These are phyloP conservation scores for Galeopterus variegatus DNA, from an alignment of 2,113 vertebrate genomes.

Conservation along the genomic window DNA sequence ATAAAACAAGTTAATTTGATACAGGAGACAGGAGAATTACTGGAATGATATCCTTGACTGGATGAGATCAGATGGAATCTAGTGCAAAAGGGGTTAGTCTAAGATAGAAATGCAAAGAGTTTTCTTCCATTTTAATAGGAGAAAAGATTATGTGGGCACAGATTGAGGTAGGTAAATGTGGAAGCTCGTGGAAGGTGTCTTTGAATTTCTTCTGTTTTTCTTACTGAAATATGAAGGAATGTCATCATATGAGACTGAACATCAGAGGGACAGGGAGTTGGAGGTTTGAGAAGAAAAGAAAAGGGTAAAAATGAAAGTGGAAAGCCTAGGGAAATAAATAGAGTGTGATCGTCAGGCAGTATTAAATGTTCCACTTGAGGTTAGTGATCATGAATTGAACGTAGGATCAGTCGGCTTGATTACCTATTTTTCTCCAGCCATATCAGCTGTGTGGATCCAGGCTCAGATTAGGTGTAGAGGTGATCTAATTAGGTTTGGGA, in stretches of 20 bases:
- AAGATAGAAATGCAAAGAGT: constrained; percentile 16
- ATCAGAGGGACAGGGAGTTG: neutral
- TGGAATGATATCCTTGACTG: neutral
- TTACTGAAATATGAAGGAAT: constrained; percentile 45
- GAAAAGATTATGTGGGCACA: neutral
- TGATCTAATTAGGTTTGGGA: constrained; percentile 23
- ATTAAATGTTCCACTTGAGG: neutral
- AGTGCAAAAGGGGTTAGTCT: neutral
- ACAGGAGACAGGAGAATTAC: neutral
- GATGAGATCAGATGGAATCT: neutral
- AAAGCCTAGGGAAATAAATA: neutral
- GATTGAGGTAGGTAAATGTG: neutral
- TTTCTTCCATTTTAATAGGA: neutral
- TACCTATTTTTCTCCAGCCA: neutral
- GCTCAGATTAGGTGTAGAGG: neutral
- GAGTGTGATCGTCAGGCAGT: neutral
- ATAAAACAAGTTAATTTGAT: neutral
- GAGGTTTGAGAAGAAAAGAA: constrained; percentile 52
- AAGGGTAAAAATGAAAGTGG: neutral
- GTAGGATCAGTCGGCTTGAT: neutral
- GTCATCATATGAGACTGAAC: neutral
- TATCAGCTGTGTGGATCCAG: neutral
- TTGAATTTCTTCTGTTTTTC: neutral
- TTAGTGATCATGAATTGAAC: neutral
- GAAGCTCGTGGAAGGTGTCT: neutral